Base-by-base conservation (phyloP, 2,797 vertebrate species). In the Falco novaeseelandiae region DNA sequence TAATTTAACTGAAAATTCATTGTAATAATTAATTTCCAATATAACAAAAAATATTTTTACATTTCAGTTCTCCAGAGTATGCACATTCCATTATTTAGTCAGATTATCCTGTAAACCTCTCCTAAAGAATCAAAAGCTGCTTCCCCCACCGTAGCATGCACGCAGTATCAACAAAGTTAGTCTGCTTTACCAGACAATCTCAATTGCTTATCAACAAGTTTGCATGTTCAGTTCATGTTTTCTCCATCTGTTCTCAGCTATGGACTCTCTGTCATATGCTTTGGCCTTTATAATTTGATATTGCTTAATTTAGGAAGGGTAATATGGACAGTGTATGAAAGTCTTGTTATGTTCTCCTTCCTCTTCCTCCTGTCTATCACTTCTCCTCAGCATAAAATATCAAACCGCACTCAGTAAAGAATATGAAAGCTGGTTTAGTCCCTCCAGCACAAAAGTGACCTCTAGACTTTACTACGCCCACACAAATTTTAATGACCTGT, bases 371-470 rank as follows among this genome's bases (percentile, higher is more conserved):
- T 88, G 17, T 76, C 40, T 55, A 40, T 80, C 11, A 23, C 26
- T 59, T 48, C 20, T 72, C 8, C 22, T 67, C 10, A 76, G 20
- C 12, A 59, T 40, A 55, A 83, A 58, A 83, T 42, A 87, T 58
- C 83, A 91, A 90, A 73, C 7, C 82, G 2, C 7, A 58, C 40
- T 18, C 17, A 70, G 25, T 29, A 79, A 80, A 48, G 15, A 61
- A 5, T 46, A 49, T 9, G 62, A 84, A 92, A 89, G 22, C 14
- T 80, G 34, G 7, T 63, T 93, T 55, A 89, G 30, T 22, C 34
- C 67, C 49, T 48, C 61, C 36, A 83, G 55, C 49, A 59, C 12
- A 63, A 51, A 87, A 92, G 11, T 85, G 59, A 93, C 81, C 74
- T 92, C 72, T 85, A 63, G 18, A 57, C 36, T 76, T 7, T 38